Conservation (phyloP, 2,797 vertebrate species). For the Pipistrellus pipistrellus region DNA sequence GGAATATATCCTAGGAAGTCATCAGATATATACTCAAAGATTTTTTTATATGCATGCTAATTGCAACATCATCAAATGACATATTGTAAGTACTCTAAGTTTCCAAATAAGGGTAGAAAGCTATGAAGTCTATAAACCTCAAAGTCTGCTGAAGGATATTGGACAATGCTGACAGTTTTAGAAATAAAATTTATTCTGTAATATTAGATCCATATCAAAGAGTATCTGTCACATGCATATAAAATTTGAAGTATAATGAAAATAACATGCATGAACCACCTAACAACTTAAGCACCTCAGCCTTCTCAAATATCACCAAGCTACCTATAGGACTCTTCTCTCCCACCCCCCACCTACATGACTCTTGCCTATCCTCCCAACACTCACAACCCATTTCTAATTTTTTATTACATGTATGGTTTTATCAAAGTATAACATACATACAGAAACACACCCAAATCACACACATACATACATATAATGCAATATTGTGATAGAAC, state of each 20-base stretch:
- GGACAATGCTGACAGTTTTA: background rate
- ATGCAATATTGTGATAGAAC: background rate
- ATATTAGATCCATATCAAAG: background rate
- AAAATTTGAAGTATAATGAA: background rate
- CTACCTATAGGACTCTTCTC: background rate
- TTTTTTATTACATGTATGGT: background rate
- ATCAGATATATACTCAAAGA: background rate
- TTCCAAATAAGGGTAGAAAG: background rate
- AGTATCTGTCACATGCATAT: background rate
- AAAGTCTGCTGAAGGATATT: background rate
- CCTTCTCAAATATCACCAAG: background rate
- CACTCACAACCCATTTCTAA: background rate
- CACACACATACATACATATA: background rate
- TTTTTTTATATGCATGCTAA: background rate
- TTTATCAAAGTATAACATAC: background rate
- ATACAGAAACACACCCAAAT: background rate
- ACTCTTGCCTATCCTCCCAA: background rate
- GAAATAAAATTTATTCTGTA: background rate
- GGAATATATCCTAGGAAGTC: conserved; percentile 4
- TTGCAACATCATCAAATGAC: background rate
- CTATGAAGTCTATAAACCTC: background rate
- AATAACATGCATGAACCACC: background rate
- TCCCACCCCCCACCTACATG: background rate
- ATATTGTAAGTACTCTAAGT: background rate
- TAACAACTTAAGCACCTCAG: background rate